Evolutionary conservation across 2,113 vertebrate genomes (phyloP), one percentile per base, ranked within the genome.

Genomic region (Oryzias woworae): DNA sequence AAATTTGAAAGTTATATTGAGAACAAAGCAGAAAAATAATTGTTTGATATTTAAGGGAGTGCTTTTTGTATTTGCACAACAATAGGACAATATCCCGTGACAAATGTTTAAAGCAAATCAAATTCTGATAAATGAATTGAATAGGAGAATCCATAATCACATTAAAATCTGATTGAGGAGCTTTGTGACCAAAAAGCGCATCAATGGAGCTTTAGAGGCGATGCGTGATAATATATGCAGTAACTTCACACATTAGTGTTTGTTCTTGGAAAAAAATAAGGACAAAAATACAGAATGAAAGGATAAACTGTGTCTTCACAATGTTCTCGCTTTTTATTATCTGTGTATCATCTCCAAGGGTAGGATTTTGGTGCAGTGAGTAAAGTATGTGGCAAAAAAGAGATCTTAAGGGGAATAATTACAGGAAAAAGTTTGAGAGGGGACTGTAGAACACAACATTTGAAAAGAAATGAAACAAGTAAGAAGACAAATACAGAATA

Each of bases 291-390:
- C 36, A 36, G 36, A 36, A 36, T 36, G 12, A 36, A 36, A 10
- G 36, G 36, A 36, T 36, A 12, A 36, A 36, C 31, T 10, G 31
- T 10, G 55, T 62, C 43, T 58, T 56, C 43, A 58, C 26, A 73
- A 22, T 63, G 75, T 60, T 62, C 54, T 50, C 57, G 68, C 46
- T 74, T 72, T 62, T 77, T 10, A 78, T 44, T 52, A 36, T 36
- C 36, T 36, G 36, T 36, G 36, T 36, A 12, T 36, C 36, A 8
- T 12, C 36, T 12, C 36, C 36, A 79, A 48, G 54, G 54, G 42
- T 49, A 48, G 41, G 46, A 56, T 61, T 74, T 66, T 71, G 54
- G 44, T 59, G 41, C 53, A 55, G 58, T 49, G 13, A 65, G 62
- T 67, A 36, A 51, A 42, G 14, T 18, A 14, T 52, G 73, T 13